A percentile compares a stretch with the other conserved stretches of the same genome.
Evolutionary conservation across 2,888 invertebrate genomes (phyloP).

Genomic region (Eristalis intricaria): DNA sequence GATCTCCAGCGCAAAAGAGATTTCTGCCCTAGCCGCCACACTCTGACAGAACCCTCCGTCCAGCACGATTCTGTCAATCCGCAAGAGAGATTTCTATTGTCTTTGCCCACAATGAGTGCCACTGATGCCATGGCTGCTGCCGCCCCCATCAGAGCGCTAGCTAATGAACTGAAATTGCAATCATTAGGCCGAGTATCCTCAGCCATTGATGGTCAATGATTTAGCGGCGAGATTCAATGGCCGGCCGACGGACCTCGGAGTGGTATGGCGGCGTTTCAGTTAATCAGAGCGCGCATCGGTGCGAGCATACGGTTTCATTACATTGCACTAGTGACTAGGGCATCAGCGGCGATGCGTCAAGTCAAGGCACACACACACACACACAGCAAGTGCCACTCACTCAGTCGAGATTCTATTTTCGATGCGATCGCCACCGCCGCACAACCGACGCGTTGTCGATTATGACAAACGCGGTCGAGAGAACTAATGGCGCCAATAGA

Average conservation of each 20-base stretch:
- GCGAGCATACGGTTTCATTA: slow-evolving; percentile 49
- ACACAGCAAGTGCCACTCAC: not conserved
- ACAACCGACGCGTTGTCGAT: not conserved
- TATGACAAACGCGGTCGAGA: slow-evolving; percentile 6
- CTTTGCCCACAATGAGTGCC: slow-evolving; percentile 30
- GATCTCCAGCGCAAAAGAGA: slow-evolving; percentile 27
- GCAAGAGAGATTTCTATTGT: slow-evolving; percentile 38
- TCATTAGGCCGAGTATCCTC: not conserved
- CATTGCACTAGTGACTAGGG: slow-evolving; percentile 37
- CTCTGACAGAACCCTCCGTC: not conserved
- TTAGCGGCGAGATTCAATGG: not conserved
- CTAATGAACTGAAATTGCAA: not conserved
- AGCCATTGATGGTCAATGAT: not conserved
- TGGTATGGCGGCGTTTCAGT: slow-evolving; percentile 23
- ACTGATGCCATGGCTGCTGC: slow-evolving; percentile 14
- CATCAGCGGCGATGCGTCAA: slow-evolving; percentile 66
- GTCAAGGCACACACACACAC: not conserved
- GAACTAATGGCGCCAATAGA: slow-evolving; percentile 52
- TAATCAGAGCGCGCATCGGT: slow-evolving; percentile 59
- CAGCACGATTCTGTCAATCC: slow-evolving; percentile 65
- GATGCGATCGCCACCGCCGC: not conserved
- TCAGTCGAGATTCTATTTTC: not conserved
- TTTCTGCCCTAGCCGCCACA: not conserved
- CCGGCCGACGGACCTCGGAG: not conserved
- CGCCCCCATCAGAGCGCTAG: not conserved